Evolutionary conservation across 2,113 vertebrate genomes (phyloP).

Genomic region (Percopsis transmontana): DNA sequence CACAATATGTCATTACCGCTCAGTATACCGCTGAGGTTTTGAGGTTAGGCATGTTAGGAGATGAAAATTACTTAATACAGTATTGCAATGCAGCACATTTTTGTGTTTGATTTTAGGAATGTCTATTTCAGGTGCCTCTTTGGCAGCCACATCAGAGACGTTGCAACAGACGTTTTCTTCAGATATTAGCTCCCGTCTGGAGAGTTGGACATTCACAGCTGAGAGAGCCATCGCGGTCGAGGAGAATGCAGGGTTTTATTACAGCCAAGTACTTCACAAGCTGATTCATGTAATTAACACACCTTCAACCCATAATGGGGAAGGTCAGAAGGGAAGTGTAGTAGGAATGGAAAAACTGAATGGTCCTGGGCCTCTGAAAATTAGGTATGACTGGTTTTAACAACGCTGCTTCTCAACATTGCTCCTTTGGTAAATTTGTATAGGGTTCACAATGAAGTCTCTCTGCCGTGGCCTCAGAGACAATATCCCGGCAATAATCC

Average conservation of each 20-base stretch:
- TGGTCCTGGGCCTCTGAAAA: too few relatives aligned
- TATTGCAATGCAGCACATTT: conserved; percentile 34
- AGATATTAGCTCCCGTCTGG: conserved; percentile 34
- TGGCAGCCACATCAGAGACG: conserved; percentile 64
- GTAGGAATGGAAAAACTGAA: too few relatives aligned
- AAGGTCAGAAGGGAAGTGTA: too few relatives aligned
- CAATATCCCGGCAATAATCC: neutral
- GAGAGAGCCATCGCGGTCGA: conserved; percentile 2
- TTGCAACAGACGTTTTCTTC: conserved; percentile 53
- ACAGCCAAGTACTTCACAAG: too few relatives aligned
- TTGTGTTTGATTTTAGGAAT: conserved; percentile 62
- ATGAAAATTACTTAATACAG: conserved; percentile 64
- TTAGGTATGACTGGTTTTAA: too few relatives aligned
- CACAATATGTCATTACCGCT: conserved; percentile 52
- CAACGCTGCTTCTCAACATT: too few relatives aligned
- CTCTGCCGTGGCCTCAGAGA: too few relatives aligned
- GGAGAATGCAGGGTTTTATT: neutral
- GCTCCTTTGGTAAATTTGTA: too few relatives aligned
- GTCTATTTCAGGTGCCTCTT: conserved; percentile 73
- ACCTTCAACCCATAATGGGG: too few relatives aligned
- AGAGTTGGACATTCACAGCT: conserved; percentile 51
- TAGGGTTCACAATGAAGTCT: too few relatives aligned
- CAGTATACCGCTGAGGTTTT: conserved; percentile 43
- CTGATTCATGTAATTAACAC: too few relatives aligned
- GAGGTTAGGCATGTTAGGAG: conserved; percentile 55